Conservation (phyloP, 2,113 vertebrate genomes). For the Anas platyrhynchos region DNA sequence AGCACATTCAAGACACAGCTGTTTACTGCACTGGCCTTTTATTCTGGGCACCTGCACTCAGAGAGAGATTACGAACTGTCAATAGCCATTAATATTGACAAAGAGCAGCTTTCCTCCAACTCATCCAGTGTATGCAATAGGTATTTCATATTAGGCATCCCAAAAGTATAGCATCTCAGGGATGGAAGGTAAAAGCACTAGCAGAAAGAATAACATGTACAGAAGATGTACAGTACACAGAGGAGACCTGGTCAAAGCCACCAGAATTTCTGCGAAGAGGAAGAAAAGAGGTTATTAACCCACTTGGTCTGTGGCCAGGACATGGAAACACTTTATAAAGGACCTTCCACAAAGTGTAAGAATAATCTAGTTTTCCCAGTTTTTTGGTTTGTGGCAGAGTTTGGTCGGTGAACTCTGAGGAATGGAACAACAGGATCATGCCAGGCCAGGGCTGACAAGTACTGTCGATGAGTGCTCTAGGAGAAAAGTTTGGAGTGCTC, state of each 20-base stretch:
- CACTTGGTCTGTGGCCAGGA: background rate
- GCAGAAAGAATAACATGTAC: background rate
- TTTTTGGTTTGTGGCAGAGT: background rate
- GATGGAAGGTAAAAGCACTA: background rate
- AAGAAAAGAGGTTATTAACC: background rate
- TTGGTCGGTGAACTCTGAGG: background rate
- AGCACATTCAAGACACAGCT: background rate
- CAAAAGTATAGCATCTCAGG: background rate
- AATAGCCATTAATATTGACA: background rate
- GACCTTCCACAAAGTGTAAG: background rate
- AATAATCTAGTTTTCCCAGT: background rate
- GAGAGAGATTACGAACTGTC: background rate
- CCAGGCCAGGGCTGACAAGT: background rate
- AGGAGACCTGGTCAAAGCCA: background rate
- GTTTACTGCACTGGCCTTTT: background rate
- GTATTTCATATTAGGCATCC: background rate
- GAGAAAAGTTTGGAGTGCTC: background rate
- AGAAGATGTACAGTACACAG: background rate
- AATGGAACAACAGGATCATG: fast-evolving
- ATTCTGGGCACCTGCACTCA: background rate
- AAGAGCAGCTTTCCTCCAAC: background rate
- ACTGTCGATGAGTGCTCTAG: background rate
- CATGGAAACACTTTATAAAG: background rate
- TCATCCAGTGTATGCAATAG: background rate
- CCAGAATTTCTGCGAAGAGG: background rate